These are phyloP conservation scores for Conger conger DNA, from an alignment of 2,113 vertebrate genomes.

Conservation along the genomic window DNA sequence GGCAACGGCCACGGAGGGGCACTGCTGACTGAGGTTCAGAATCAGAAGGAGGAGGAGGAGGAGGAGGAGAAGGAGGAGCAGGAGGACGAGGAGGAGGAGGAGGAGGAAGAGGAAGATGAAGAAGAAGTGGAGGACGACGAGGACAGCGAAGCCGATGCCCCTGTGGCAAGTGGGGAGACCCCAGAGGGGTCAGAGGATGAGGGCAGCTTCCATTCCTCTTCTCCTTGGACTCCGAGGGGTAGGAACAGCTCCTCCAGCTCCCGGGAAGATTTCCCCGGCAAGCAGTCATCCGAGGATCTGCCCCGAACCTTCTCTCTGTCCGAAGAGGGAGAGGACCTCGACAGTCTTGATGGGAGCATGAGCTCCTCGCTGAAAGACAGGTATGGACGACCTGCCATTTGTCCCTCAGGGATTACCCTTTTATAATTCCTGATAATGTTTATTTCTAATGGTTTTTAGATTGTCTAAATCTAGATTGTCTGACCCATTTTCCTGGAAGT, in stretches of 20 bases:
- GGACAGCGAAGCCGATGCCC: conserved; percentile 1
- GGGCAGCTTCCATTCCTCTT: conserved; percentile 27
- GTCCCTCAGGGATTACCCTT: neutral
- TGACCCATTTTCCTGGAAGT: neutral
- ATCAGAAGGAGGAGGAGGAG: conserved; percentile 44
- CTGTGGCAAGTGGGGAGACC: conserved; percentile 21
- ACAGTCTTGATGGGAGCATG: conserved; percentile 4
- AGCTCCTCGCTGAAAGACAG: conserved; percentile 7
- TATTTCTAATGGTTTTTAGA: neutral
- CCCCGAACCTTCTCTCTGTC: conserved; percentile 25
- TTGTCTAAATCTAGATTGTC: neutral
- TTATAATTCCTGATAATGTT: neutral
- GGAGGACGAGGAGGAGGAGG: neutral
- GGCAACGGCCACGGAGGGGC: conserved; percentile 14
- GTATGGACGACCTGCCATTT: conserved; percentile 27
- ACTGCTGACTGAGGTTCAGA: neutral
- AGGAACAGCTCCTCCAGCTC: conserved; percentile 32
- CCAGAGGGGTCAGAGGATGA: neutral
- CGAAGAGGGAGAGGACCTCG: conserved; percentile 23
- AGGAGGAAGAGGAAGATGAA: neutral
- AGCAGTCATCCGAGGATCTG: conserved; percentile 9
- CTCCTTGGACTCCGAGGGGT: conserved; percentile 70
- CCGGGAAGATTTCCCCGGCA: conserved; percentile 52
- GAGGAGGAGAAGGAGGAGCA: neutral
- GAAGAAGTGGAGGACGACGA: conserved; percentile 16